Percentiles rank a stretch among this genome's conserved stretches.
phyloP scores from a whole-genome alignment of 2,113 vertebrate genomes.

The Mirza zaza region DNA sequence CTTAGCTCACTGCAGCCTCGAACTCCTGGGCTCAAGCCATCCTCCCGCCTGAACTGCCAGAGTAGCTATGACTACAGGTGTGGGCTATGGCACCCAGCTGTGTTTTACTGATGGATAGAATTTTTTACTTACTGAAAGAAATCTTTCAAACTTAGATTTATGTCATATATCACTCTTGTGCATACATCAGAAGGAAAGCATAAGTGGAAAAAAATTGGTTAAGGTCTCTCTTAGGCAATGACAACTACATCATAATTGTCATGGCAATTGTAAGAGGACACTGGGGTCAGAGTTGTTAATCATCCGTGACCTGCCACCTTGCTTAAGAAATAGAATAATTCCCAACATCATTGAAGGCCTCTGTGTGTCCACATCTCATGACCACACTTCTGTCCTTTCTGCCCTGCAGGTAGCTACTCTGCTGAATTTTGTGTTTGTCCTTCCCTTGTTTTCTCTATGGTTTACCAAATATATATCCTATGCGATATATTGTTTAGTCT shows the following conservation, averaged over 20 bases:
- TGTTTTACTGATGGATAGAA: not conserved
- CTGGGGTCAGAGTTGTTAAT: not conserved
- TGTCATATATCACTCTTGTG: not conserved
- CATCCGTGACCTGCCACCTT: no score
- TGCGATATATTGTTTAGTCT: not conserved
- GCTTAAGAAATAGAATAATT: not conserved
- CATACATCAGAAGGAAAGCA: not conserved
- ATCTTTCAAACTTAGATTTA: not conserved
- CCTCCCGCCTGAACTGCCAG: not conserved
- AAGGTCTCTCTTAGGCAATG: not conserved
- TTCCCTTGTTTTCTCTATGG: not conserved
- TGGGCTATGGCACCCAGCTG: not conserved
- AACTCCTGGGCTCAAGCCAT: not conserved
- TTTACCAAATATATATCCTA: not conserved
- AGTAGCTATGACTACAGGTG: not conserved
- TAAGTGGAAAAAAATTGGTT: not conserved
- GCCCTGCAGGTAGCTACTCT: not conserved
- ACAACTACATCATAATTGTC: not conserved
- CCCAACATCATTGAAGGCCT: rapidly evolving
- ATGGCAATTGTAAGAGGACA: not conserved
- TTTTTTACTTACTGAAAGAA: not conserved
- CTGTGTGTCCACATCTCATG: not conserved
- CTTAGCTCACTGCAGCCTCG: not conserved
- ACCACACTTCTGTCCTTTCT: not conserved
- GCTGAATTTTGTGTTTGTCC: not conserved